These are phyloP conservation scores for Crypturellus undulatus DNA, from an alignment of 2,113 vertebrate species.

Conservation along the genomic window DNA sequence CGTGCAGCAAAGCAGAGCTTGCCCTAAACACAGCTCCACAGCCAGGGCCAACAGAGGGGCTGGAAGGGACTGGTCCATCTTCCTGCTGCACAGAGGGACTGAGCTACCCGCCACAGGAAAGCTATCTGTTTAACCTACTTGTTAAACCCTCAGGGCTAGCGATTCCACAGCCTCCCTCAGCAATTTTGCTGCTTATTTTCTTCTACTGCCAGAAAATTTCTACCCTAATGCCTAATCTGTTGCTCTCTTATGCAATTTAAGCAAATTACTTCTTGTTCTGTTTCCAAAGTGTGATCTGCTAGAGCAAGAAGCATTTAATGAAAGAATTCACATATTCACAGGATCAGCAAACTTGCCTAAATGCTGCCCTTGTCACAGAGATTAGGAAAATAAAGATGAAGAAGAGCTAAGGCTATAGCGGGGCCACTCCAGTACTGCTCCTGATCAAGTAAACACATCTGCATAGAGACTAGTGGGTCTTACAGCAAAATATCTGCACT, in stretches of 20 bases:
- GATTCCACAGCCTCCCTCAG: background rate
- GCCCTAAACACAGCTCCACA: background rate
- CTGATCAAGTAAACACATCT: background rate
- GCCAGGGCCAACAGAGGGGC: background rate
- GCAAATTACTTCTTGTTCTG: slow-evolving; percentile 42
- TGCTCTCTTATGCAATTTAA: slow-evolving; percentile 50
- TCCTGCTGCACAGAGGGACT: background rate
- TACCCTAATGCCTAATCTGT: slow-evolving; percentile 28
- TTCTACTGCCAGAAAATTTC: slow-evolving; percentile 36
- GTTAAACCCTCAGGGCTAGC: background rate
- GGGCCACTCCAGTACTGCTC: background rate
- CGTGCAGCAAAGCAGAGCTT: background rate
- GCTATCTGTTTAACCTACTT: background rate
- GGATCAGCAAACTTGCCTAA: slow-evolving; percentile 33
- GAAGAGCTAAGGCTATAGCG: slow-evolving; percentile 12
- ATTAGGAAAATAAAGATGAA: slow-evolving; percentile 31
- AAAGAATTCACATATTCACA: slow-evolving; percentile 37
- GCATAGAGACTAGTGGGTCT: background rate
- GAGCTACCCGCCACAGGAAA: background rate
- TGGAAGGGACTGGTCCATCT: background rate
- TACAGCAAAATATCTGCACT: background rate
- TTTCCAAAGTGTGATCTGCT: slow-evolving; percentile 28
- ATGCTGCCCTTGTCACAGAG: background rate
- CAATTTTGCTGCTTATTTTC: slow-evolving; percentile 6
- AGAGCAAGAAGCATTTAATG: slow-evolving; percentile 39